These are phyloP conservation scores for Dufourea novaeangliae DNA, from an alignment of 1,140 invertebrate species.

Conservation along the genomic window DNA sequence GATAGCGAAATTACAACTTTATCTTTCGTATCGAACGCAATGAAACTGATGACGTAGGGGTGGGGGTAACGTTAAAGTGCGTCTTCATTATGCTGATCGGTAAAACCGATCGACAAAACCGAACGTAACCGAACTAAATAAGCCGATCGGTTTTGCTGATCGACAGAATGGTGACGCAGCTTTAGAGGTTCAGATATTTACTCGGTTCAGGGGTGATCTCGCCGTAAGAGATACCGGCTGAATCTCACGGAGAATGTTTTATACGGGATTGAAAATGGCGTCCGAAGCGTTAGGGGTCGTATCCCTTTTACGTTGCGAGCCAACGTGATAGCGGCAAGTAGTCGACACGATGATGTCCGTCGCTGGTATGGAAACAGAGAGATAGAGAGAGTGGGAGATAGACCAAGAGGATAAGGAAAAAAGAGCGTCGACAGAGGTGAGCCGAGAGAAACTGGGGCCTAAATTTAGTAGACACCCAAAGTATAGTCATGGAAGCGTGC, in stretches of 20 bases:
- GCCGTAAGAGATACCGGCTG: slow-evolving; percentile 10
- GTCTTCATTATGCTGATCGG: no score
- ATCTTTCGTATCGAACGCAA: no score
- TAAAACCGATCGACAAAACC: no score
- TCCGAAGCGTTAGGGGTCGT: slow-evolving; percentile 68
- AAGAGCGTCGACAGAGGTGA: not conserved
- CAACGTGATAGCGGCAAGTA: slow-evolving; percentile 31
- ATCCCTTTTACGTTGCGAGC: slow-evolving; percentile 58
- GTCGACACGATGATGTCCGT: slow-evolving; percentile 22
- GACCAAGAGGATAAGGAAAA: slow-evolving; percentile 29
- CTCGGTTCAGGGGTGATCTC: slow-evolving; percentile 1
- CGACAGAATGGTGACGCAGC: no score
- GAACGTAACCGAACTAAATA: no score
- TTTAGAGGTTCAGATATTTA: slow-evolving; percentile 8
- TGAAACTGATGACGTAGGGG: no score
- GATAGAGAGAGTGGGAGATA: not conserved
- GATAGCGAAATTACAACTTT: no score
- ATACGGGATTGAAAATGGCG: slow-evolving; percentile 49
- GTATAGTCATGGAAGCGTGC: slow-evolving; percentile 56
- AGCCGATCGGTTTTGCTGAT: no score
- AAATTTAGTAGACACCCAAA: slow-evolving; percentile 72
- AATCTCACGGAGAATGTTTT: slow-evolving; percentile 23
- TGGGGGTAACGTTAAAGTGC: no score
- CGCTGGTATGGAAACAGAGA: not conserved
- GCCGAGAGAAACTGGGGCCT: slow-evolving; percentile 55